Conservation (phyloP, 1,140 invertebrate species). For the Euura saliciscinereae region DNA sequence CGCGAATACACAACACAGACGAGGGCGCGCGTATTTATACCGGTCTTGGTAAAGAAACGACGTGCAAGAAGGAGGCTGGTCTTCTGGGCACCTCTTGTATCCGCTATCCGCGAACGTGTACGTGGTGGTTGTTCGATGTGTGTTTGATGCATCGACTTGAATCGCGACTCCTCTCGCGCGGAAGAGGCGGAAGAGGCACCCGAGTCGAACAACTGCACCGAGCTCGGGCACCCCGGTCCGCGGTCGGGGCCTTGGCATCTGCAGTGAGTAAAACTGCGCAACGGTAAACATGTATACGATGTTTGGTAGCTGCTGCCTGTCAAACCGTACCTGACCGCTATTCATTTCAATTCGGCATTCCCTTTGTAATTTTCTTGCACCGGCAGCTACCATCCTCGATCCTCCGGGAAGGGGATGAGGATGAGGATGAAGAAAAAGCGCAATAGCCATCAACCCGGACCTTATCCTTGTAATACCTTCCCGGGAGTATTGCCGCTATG, state of each 20-base stretch:
- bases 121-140: not conserved
- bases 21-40: constrained; percentile 11
- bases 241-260: not conserved
- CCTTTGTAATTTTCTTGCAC: constrained; percentile 20
- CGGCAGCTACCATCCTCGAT: too few species aligned
- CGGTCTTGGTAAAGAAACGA: not conserved
- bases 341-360: constrained; percentile 24
- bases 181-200: not conserved
- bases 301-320: constrained; percentile 9
- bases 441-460: too few species aligned
- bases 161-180: not conserved
- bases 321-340: constrained; percentile 8
- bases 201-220: not conserved
- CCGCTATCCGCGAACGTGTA: not conserved
- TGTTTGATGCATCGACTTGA: not conserved
- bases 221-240: not conserved
- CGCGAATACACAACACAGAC: constrained; percentile 18
- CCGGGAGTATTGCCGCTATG: too few species aligned
- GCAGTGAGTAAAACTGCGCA: not conserved
- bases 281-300: constrained; percentile 16
- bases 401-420: too few species aligned
- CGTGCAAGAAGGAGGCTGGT: not conserved
- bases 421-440: too few species aligned
- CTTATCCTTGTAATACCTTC: too few species aligned
- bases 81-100: too few species aligned